These are phyloP conservation scores for Nebria salina DNA, from an alignment of 2,888 invertebrate genomes.

Conservation along the genomic window DNA sequence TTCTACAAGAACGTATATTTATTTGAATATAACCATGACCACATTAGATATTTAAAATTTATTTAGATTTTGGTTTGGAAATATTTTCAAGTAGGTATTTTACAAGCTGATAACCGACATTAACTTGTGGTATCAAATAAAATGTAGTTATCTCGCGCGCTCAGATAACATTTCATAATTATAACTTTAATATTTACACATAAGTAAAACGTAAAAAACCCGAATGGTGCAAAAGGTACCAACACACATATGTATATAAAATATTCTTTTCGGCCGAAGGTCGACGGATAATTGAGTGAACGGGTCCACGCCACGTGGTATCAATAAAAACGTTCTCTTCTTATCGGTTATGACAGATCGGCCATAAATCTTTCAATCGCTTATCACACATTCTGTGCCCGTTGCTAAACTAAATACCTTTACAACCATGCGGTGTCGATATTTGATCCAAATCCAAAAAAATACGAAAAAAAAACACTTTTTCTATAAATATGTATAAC, in stretches of 20 bases:
- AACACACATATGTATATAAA: too few relatives aligned
- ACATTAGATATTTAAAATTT: too few relatives aligned
- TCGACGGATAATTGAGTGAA: not conserved
- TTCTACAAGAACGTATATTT: too few relatives aligned
- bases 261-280: not conserved
- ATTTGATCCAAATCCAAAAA: too few relatives aligned
- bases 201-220: not conserved
- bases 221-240: not conserved
- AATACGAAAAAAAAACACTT: too few relatives aligned
- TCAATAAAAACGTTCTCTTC: constrained; percentile 17
- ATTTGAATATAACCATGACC: too few relatives aligned
- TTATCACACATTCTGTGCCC: constrained; percentile 16
- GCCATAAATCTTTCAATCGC: constrained; percentile 36
- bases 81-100: too few relatives aligned
- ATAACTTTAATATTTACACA: not conserved
- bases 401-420: not conserved
- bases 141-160: not conserved
- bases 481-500: too few relatives aligned
- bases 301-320: not conserved
- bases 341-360: constrained; percentile 31
- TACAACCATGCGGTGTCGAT: not conserved
- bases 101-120: not conserved
- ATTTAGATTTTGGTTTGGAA: too few relatives aligned
- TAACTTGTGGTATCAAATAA: not conserved
- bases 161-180: not conserved